These are phyloP conservation scores for Macrostomum lignano DNA, from an alignment of 1,140 invertebrate species.

Conservation along the genomic window DNA sequence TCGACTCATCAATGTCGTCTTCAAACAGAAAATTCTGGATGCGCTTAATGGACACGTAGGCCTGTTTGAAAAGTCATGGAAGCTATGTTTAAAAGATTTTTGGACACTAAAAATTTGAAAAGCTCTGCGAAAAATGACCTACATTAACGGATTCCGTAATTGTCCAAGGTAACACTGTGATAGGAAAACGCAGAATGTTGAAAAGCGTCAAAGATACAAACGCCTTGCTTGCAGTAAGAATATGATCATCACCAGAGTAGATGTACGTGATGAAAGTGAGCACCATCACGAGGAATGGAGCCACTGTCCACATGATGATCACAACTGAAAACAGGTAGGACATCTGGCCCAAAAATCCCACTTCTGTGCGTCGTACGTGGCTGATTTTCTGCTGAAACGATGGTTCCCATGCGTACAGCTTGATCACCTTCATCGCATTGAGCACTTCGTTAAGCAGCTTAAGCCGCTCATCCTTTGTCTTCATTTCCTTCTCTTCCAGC, in stretches of 20 bases:
- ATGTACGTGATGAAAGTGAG: constrained; percentile 17
- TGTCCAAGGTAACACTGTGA: constrained; percentile 28
- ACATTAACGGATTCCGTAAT: constrained; percentile 15
- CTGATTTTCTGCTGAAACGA: constrained; percentile 21
- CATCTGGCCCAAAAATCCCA: constrained; percentile 19
- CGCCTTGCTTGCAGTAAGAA: constrained; percentile 30
- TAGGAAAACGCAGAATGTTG: constrained; percentile 68
- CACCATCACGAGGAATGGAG: constrained; percentile 42
- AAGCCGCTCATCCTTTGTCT: constrained; percentile 37
- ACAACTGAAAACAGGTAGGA: constrained; percentile 33
- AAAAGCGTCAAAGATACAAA: constrained; percentile 79
- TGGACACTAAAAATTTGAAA: too few relatives aligned
- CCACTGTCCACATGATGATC: constrained; percentile 67
- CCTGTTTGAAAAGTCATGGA: too few relatives aligned
- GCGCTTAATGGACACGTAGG: too few relatives aligned
- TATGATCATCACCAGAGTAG: constrained; percentile 18
- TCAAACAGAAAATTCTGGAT: too few relatives aligned
- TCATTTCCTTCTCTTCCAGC: constrained; percentile 13
- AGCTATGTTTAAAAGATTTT: too few relatives aligned
- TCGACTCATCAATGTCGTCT: too few relatives aligned
- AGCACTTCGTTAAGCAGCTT: constrained; percentile 80
- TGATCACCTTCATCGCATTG: constrained; percentile 48
- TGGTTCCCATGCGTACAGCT: constrained; percentile 14
- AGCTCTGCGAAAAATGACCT: constrained; percentile 9
- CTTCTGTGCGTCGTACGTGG: constrained; percentile 15